Conservation (phyloP, 2,797 vertebrate species). For the Syndactyla subalaris region DNA sequence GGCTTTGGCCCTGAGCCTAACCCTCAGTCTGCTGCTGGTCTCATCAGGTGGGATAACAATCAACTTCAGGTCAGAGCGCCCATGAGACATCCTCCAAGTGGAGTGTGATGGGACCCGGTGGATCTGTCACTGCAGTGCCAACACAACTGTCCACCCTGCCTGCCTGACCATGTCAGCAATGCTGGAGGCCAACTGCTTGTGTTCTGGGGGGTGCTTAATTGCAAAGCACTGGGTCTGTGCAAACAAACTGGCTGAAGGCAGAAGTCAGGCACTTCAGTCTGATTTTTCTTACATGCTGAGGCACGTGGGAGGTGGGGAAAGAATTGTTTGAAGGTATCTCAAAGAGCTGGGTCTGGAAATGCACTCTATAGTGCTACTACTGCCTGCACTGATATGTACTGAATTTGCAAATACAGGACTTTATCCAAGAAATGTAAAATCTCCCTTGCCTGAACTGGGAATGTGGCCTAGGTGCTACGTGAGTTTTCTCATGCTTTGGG, state of each 20-base stretch:
- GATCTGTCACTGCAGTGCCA: neutral
- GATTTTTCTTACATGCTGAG: neutral
- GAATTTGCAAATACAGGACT: neutral
- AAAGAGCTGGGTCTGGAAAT: neutral
- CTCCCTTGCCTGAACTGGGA: neutral
- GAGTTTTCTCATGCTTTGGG: neutral
- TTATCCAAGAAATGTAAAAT: neutral
- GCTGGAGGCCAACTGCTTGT: neutral
- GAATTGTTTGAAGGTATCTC: neutral
- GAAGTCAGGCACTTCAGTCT: neutral
- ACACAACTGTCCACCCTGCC: neutral
- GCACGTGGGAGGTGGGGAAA: neutral
- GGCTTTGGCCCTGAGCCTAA: neutral
- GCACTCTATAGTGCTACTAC: neutral
- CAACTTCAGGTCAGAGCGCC: neutral
- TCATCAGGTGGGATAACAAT: neutral
- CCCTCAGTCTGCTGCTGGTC: neutral
- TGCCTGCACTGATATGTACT: neutral
- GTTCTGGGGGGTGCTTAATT: neutral
- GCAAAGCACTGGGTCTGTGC: neutral
- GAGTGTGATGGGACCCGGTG: accelerated
- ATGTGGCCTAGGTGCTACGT: accelerated
- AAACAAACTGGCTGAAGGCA: neutral
- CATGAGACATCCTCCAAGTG: neutral
- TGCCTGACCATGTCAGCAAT: accelerated